A percentile compares a stretch with the other conserved stretches of the same genome.
Conservation (phyloP, 2,113 vertebrate genomes). For the Brachyhypopomus occidentalis region DNA sequence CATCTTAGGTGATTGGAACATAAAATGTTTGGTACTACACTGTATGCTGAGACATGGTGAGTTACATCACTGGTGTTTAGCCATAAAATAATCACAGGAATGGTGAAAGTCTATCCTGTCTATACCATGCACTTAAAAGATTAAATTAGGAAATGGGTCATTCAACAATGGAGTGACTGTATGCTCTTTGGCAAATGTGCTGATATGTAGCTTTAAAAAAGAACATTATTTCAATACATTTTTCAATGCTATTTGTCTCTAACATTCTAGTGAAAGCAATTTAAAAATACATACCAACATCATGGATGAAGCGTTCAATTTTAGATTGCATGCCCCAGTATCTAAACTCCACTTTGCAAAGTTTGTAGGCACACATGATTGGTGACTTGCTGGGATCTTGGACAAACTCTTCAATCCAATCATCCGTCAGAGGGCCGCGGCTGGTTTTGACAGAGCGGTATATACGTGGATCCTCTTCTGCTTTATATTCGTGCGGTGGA, state of each 20-base stretch:
- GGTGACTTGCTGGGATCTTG: slow-evolving; percentile 80
- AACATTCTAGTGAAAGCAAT: neutral
- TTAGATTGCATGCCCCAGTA: slow-evolving; percentile 99
- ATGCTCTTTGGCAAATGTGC: neutral
- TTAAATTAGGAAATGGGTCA: no score
- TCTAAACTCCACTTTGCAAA: slow-evolving; percentile 98
- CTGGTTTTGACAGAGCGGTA: slow-evolving; percentile 89
- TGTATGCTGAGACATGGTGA: no score
- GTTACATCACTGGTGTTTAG: no score
- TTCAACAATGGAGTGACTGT: neutral
- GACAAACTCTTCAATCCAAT: slow-evolving; percentile 91
- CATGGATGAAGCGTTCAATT: slow-evolving; percentile 97
- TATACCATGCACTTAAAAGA: no score
- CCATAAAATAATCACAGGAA: no score
- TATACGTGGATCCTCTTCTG: slow-evolving; percentile 90
- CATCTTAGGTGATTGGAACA: no score
- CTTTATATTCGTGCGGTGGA: slow-evolving; percentile 87
- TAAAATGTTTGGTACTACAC: no score
- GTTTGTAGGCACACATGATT: slow-evolving; percentile 97
- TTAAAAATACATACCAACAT: slow-evolving; percentile 83
- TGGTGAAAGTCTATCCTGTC: no score
- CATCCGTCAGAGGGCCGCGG: slow-evolving; percentile 87
- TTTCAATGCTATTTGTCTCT: neutral
- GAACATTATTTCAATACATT: neutral
- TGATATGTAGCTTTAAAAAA: neutral